Conservation (phyloP, 2,797 vertebrate genomes). For the Ptychadena robeensis region DNA sequence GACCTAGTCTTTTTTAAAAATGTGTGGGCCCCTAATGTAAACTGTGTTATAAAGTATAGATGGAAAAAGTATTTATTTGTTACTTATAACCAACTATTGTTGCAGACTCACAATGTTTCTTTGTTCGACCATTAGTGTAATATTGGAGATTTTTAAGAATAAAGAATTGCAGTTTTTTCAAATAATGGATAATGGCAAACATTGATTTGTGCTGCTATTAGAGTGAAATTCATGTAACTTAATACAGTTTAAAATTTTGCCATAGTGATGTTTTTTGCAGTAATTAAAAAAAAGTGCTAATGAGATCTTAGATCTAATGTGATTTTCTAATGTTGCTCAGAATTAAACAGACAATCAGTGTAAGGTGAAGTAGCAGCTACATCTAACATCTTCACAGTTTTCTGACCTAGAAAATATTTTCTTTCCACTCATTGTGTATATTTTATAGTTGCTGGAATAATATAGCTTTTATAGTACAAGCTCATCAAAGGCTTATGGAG, state of each 20-base stretch:
- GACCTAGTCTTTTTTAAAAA: no score
- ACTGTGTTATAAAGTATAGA: no score
- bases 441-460: conserved; percentile 1
- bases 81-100: no score
- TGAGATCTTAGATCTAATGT: conserved; percentile 74
- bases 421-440: conserved; percentile 7
- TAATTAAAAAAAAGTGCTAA: conserved; percentile 74
- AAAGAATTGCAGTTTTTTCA: not conserved
- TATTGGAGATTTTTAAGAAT: not conserved
- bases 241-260: conserved; percentile 65
- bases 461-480: conserved; percentile 35
- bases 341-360: conserved; percentile 69
- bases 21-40: no score
- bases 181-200: not conserved
- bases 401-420: conserved; percentile 8
- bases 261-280: conserved; percentile 62
- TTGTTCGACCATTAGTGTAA: not conserved
- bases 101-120: not conserved
- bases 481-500: conserved; percentile 15
- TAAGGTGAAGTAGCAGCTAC: conserved; percentile 67
- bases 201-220: conserved; percentile 27
- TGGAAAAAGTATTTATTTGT: no score
- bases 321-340: conserved; percentile 70
- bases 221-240: conserved; percentile 51
- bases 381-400: conserved; percentile 46